Base-by-base conservation (phyloP, 2,113 vertebrate species). In the Monopterus albus region DNA sequence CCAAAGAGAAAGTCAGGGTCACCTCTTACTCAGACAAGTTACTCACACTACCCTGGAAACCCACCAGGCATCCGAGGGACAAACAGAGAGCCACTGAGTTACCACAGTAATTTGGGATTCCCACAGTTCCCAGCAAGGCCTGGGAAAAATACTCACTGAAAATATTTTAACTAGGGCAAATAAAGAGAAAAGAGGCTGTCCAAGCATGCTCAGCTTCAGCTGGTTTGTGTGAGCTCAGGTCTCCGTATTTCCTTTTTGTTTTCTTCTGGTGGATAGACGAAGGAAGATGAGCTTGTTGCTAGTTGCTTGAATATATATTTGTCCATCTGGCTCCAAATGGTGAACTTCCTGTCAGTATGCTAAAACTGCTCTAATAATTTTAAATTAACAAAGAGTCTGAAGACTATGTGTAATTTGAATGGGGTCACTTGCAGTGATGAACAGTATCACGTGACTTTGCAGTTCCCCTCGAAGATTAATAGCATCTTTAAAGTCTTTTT, bases 31-130 rank as follows among this genome's bases (percentile, higher is more conserved):
- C 84, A 84, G 81, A 82, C 83, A 25, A 59, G 72, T 71, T 75
- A 70, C 86, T 88, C 87, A 83, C 71, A 89, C 79, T 86, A 65
- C 88, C 88, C 76, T 89, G 88, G 89, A 90, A 87, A 91, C 88
- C 83, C 68, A 81, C 55, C 79, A 87, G 87, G 85, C 88, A 87
- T 89, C 83, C 87, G 50, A 72, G 84, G 88, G 84, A 87, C 90
- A 90, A 90, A 88, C 86, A 87, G 63, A 58, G 76, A 66, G 55
- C 74, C 63, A 65, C 83, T 72, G 82, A 78, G 82, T 72, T 31
- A 51, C 75, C 72, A 62, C 66, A 72, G 26, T 56, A 17, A 78
- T 83, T 75, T 66, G 67, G 61, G 72, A 80, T 74, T 87, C 89
- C 83, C 83, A 85, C 83, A 74, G 74, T 82, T 81, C 69, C 74